Conservation (phyloP, 1,140 invertebrate genomes). For the Drosophila miranda region DNA sequence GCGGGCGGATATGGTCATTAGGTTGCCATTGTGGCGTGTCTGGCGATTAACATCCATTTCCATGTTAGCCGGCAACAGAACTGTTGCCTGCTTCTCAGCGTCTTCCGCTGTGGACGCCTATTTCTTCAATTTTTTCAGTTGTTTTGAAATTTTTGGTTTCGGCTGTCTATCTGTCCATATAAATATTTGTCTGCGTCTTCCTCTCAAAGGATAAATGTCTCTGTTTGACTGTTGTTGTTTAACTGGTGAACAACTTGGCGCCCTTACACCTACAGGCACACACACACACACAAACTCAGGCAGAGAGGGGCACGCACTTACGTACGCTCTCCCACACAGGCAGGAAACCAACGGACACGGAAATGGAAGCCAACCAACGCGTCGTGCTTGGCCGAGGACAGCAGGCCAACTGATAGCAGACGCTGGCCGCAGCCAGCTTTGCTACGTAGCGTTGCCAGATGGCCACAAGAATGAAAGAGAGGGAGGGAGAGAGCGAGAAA, state of each 20-base stretch:
- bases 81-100: slow-evolving; percentile 66
- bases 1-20: slow-evolving; percentile 80
- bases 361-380: slow-evolving; percentile 33
- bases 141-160: slow-evolving; percentile 44
- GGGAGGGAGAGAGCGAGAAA: slow-evolving; percentile 6
- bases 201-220: slow-evolving; percentile 29
- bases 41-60: slow-evolving; percentile 76
- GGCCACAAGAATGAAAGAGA: background rate
- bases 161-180: slow-evolving; percentile 28
- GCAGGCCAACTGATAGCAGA: slow-evolving; percentile 69
- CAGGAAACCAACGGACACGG: slow-evolving; percentile 4
- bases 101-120: slow-evolving; percentile 24
- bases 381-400: slow-evolving; percentile 53
- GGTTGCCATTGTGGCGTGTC: slow-evolving; percentile 63
- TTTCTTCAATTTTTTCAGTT: slow-evolving; percentile 26
- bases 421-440: slow-evolving; percentile 4
- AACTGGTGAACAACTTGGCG: slow-evolving; percentile 62
- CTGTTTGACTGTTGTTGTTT: slow-evolving; percentile 39
- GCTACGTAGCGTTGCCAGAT: slow-evolving; percentile 48
- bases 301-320: slow-evolving; percentile 11
- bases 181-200: slow-evolving; percentile 14
- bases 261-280: slow-evolving; percentile 45
- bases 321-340: slow-evolving; percentile 17
- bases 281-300: slow-evolving; percentile 15
- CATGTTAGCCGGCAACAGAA: slow-evolving; percentile 52